Evolutionary conservation across 2,888 invertebrate species (phyloP).

Genomic region (Metellina segmentata): DNA sequence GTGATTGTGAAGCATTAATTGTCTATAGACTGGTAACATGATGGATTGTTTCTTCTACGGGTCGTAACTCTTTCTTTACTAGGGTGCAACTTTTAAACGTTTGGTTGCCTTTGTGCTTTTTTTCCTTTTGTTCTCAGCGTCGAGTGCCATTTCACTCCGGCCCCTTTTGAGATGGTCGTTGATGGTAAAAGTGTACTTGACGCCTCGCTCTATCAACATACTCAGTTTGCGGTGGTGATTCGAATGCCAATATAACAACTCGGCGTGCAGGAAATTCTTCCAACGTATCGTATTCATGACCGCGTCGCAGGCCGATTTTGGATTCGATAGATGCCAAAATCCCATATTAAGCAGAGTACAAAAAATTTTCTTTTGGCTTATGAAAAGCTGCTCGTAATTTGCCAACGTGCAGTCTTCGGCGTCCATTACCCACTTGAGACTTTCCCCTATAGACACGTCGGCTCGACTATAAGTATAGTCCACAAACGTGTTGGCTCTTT

Average conservation of each 20-base stretch:
- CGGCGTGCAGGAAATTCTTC: constrained; percentile 15
- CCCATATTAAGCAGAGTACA: constrained; percentile 9
- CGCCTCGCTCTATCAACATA: not conserved
- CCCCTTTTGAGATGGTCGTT: not conserved
- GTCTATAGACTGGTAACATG: too few species aligned
- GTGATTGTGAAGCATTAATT: too few species aligned
- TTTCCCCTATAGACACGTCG: constrained; percentile 11
- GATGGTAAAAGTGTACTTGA: constrained; percentile 13
- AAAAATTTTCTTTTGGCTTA: too few species aligned
- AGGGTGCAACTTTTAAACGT: too few species aligned
- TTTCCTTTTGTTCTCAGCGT: not conserved
- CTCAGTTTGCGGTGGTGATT: not conserved
- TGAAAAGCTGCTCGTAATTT: too few species aligned
- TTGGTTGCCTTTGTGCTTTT: too few species aligned
- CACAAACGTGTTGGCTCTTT: constrained; percentile 4
- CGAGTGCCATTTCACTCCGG: not conserved
- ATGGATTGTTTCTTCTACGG: too few species aligned
- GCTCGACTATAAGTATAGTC: constrained; percentile 30
- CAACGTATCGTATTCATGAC: constrained; percentile 28
- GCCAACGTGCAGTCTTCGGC: too few species aligned
- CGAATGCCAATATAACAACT: not conserved
- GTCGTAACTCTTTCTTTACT: too few species aligned
- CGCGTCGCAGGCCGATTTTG: not conserved
- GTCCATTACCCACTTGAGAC: too few species aligned
- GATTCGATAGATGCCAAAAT: not conserved